Evolutionary conservation across 2,113 vertebrate genomes (phyloP).

Genomic region (Todiramphus saurophagus): DNA sequence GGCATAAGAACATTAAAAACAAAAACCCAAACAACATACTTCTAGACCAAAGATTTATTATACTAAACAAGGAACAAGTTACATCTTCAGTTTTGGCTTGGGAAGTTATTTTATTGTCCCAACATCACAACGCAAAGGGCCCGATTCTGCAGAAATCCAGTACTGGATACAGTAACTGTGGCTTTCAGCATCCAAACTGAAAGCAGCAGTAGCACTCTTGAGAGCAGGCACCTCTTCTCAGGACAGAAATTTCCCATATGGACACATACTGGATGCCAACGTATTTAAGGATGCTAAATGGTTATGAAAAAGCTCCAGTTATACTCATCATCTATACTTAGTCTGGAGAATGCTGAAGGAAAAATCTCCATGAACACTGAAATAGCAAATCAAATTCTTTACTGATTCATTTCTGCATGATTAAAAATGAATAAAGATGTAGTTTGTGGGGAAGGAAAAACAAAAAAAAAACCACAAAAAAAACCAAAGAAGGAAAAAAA

Average conservation of each 20-base stretch:
- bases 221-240: neutral
- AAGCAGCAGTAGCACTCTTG: neutral
- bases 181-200: neutral
- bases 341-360: neutral
- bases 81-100: neutral
- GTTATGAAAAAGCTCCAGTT: neutral
- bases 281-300: neutral
- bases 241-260: neutral
- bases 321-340: fast-evolving
- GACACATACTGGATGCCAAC: neutral
- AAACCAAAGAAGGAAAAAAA: too few relatives aligned
- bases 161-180: neutral
- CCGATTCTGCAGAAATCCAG: neutral
- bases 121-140: neutral
- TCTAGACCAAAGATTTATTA: neutral
- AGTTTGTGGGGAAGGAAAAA: fast-evolving
- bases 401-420: neutral
- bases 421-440: neutral
- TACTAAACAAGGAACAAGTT: neutral
- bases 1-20: neutral
- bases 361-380: neutral
- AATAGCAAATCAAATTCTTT: neutral
- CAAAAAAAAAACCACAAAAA: too few relatives aligned
- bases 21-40: neutral
- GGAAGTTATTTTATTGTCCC: neutral